Conservation (phyloP, 2,797 vertebrate genomes). For the Gymnothorax javanicus region DNA sequence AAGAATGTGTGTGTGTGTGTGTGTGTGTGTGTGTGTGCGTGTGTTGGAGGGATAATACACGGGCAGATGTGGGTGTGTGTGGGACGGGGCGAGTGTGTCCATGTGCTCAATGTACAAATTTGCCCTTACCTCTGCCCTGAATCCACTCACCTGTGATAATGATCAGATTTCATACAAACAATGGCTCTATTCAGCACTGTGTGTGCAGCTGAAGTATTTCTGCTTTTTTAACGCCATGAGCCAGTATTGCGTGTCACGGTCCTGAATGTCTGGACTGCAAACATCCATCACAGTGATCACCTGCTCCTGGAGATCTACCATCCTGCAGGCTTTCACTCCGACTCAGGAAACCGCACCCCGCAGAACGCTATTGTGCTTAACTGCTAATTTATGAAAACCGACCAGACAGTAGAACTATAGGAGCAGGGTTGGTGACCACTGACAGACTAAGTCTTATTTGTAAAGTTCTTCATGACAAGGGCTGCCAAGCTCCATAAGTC, state of each 20-base stretch:
- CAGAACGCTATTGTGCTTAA: too few relatives aligned
- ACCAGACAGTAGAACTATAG: too few relatives aligned
- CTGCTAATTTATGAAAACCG: too few relatives aligned
- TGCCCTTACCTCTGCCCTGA: not conserved
- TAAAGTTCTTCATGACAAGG: not conserved
- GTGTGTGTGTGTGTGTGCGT: slow-evolving; percentile 6
- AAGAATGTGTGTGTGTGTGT: slow-evolving; percentile 8
- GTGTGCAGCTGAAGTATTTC: not conserved
- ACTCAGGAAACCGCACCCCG: too few relatives aligned
- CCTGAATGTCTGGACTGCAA: not conserved
- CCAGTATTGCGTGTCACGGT: not conserved
- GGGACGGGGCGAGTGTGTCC: too few relatives aligned
- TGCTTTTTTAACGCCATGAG: not conserved
- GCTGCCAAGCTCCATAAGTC: too few relatives aligned
- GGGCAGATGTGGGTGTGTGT: not conserved
- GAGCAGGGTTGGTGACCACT: too few relatives aligned
- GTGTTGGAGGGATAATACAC: not conserved
- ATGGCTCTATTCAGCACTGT: not conserved
- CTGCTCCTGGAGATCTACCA: too few relatives aligned
- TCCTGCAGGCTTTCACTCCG: too few relatives aligned
- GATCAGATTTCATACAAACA: not conserved
- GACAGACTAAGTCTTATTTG: not conserved
- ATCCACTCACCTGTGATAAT: not conserved
- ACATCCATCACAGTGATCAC: not conserved
- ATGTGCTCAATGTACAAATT: not conserved